phyloP scores from a whole-genome alignment of 1,140 invertebrate species.

The Drosophila santomea region DNA sequence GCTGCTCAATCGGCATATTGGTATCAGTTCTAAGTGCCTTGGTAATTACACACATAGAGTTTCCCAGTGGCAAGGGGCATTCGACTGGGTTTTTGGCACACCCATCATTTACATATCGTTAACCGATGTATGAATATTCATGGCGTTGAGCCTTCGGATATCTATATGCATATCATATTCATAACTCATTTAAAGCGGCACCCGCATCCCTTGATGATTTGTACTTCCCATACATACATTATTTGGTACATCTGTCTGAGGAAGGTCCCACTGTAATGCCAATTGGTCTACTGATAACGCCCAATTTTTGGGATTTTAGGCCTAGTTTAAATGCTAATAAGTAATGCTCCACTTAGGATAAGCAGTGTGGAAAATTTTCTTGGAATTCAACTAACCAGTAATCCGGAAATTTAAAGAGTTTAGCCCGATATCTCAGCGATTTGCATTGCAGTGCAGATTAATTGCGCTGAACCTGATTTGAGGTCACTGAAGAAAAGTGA shows the following conservation, averaged over 20 bases:
- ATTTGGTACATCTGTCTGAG: neutral
- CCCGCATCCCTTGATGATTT: constrained; percentile 15
- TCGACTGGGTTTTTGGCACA: constrained; percentile 19
- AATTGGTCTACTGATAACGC: constrained; percentile 20
- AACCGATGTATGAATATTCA: constrained; percentile 26
- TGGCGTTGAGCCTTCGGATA: constrained; percentile 10
- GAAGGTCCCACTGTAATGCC: constrained; percentile 26
- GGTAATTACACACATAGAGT: constrained; percentile 1
- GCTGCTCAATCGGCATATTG: constrained; percentile 3
- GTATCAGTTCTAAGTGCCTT: constrained; percentile 4
- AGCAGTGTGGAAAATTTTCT: neutral
- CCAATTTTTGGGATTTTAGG: constrained; percentile 35
- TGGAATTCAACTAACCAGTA: constrained; percentile 4
- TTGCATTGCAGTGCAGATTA: constrained; percentile 7
- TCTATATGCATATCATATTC: constrained; percentile 26
- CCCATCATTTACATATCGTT: constrained; percentile 10
- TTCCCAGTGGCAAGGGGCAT: constrained; percentile 16
- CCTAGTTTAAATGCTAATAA: constrained; percentile 41
- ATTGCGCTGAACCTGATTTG: neutral
- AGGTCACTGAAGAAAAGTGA: neutral
- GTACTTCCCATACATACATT: neutral
- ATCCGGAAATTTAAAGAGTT: constrained; percentile 13
- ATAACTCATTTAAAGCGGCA: constrained; percentile 15
- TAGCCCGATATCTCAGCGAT: constrained; percentile 2
- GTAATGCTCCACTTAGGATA: constrained; percentile 14